phyloP scores from a whole-genome alignment of 1,140 invertebrate genomes.

The Agraylea sexmaculata region DNA sequence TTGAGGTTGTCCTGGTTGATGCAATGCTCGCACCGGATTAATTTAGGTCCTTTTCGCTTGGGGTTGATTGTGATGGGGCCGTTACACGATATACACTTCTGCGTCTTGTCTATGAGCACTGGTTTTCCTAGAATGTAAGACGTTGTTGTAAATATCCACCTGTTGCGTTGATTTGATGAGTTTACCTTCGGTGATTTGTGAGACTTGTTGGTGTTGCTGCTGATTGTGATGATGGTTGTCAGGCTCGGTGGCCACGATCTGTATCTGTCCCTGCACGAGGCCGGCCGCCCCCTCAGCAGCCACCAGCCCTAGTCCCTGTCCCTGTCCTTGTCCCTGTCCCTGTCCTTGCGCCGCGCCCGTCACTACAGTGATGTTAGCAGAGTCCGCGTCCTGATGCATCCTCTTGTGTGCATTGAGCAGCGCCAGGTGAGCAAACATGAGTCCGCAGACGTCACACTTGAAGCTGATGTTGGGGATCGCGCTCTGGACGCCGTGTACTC shows the following conservation, averaged over 20 bases:
- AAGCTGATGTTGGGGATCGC: slow-evolving; percentile 69
- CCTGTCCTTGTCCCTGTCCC: slow-evolving; percentile 31
- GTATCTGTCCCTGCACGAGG: slow-evolving; percentile 35
- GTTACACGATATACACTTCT: slow-evolving; percentile 46
- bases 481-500: slow-evolving; percentile 36
- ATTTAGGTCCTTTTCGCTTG: slow-evolving; percentile 45
- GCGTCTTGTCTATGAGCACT: slow-evolving; percentile 29
- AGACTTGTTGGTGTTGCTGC: slow-evolving; percentile 21
- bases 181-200: slow-evolving; percentile 16
- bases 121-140: slow-evolving; percentile 8
- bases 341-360: slow-evolving; percentile 33
- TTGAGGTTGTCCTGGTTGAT: slow-evolving; percentile 41
- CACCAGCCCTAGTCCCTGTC: slow-evolving; percentile 23
- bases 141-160: too few relatives aligned
- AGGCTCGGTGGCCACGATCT: slow-evolving; percentile 50
- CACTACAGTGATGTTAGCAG: slow-evolving; percentile 23
- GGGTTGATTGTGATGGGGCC: slow-evolving; percentile 41
- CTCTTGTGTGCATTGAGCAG: slow-evolving; percentile 71
- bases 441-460: slow-evolving; percentile 74
- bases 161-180: neutral
- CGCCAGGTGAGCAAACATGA: slow-evolving; percentile 68
- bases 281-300: slow-evolving; percentile 25
- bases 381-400: slow-evolving; percentile 50
- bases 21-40: slow-evolving; percentile 45
- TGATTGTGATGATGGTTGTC: slow-evolving; percentile 23